Base-by-base conservation (phyloP, 2,888 invertebrate species). In the Hydrotaea cyrtoneurina region DNA sequence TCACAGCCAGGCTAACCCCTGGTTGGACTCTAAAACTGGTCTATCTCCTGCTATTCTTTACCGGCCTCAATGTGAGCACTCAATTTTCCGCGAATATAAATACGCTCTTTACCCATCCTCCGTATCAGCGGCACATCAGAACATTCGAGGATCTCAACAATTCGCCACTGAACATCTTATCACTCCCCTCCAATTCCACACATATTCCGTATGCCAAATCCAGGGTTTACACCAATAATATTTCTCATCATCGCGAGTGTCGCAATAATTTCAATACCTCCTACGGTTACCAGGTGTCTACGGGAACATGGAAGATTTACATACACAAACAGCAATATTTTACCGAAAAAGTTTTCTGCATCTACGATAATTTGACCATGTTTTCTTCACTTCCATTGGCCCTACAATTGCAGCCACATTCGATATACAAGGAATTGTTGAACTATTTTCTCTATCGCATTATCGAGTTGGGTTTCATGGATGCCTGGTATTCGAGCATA, bases 21-120 rank as follows among this genome's bases (percentile, higher is more conserved):
- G n/a, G n/a, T n/a, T n/a, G n/a, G n/a, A n/a, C n/a, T n/a, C n/a
- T n/a, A n/a, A 69, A 69, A 69, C 5, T 69, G 15, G 0, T 85
- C 4, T 85, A 86, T 21, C n/a, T 80, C 0, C 46, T 85, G 13
- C 69, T 86, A 3, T 85, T 85, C 11, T 2, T 86, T 10, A 23
- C 80, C 26, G 85, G 86, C 11, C 31, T 86, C 0, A 83, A 76
- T 26, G 57, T 85, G 8, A 85, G 76, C 36, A 80, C 81, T 7
- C 15, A 74, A 5, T 78, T 85, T 21, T 57, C 82, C 0, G 85
- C 78, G 2, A 57, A 80, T 21, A 62, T 85, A 17, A 64, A 87
- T 46, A 83, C 86, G 0, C 72, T 83, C 0, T 55, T 87, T 3
- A 87, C 86, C 0, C 76, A 69, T 7, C 86, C 86, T 13, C 83